Conservation (phyloP, 1,140 invertebrate species). For the Philaenus spumarius region DNA sequence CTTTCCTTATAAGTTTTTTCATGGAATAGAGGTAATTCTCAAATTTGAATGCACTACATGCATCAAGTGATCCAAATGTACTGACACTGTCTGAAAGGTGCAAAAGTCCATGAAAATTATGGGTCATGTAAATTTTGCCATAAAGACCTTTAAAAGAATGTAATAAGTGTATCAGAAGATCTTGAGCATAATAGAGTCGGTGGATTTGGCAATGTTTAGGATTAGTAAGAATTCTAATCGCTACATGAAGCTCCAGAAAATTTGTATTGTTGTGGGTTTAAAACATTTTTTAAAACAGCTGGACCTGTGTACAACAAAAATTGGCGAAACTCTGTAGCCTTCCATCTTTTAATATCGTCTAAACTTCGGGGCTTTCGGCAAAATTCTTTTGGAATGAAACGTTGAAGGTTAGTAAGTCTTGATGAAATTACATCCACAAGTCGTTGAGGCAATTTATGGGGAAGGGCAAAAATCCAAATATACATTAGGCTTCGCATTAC, state of each 20-base stretch:
- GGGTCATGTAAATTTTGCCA: conserved; percentile 32
- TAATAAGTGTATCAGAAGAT: conserved; percentile 12
- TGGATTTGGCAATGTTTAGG: not conserved
- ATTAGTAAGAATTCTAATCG: not conserved
- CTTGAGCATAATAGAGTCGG: conserved; percentile 3
- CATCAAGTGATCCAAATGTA: conserved; percentile 17
- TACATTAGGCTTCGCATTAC: conserved; percentile 37
- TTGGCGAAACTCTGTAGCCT: conserved; percentile 36
- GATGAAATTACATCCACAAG: conserved; percentile 11
- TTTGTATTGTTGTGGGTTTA: conserved; percentile 2
- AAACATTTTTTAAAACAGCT: conserved; percentile 1
- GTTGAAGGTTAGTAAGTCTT: conserved; percentile 15
- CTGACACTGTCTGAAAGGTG: conserved; percentile 17
- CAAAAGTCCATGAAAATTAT: conserved; percentile 27
- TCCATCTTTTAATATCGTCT: conserved; percentile 31
- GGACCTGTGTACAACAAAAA: conserved; percentile 35
- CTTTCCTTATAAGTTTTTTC: conserved; percentile 14
- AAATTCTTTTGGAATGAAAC: conserved; percentile 30
- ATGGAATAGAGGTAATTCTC: conserved; percentile 14
- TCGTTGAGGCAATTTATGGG: conserved; percentile 1
- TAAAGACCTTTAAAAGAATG: conserved; percentile 17
- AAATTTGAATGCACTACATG: conserved; percentile 18
- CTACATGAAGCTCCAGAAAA: not conserved
- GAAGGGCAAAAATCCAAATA: conserved; percentile 28
- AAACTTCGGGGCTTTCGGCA: conserved; percentile 27